Base-by-base conservation (phyloP, 2,888 invertebrate species). In the Ernsta delagoae region DNA sequence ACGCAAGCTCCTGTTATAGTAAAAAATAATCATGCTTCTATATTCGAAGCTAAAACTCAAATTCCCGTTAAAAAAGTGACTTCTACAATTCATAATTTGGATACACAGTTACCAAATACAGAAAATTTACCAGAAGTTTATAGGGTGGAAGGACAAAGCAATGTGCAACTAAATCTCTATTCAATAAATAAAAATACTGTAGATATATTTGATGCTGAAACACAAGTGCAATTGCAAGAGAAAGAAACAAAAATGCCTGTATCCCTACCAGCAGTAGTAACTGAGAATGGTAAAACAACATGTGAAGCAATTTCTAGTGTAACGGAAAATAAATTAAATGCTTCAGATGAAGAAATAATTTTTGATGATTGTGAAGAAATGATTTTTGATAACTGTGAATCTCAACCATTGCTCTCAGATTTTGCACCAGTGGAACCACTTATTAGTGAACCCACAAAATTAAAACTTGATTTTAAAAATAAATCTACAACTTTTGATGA, bases 281-380 rank as follows among this genome's bases (percentile, higher is more conserved):
- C 43, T 66, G 11, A 75, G 70, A 62, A 70, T 53, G 24, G 16
- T 73, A 43, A 69, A 70, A 56, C 53, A 65, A 65, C 63, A 69
- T 11, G 6, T 62, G 73, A 72, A 11, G 39, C 45, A 62, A 70
- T 72, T 70, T 73, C 70, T 65, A 72, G 54, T 60, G 73, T 64
- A 64, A 62, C 65, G 70, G 71, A 66, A 45, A 71, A 71, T 36
- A 82, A 76, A 71, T 64, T 74, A 3, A 78, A 82, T 75, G 76
- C 72, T 70, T 89, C 89, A 11, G 82, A 87, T 73, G 90, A 90
- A 70, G 80, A 82, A 68, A 81, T 91, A 70, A 50, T 85, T 8
- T 89, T 90, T 81, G 85, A 89, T 53, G 90, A 89, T 48, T 71
- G 53, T 36, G 75, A 79, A 11, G 86, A 86, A 41, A 77, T 82